phyloP scores from a whole-genome alignment of 2,888 invertebrate species.

The Nesidiocoris tenuis region DNA sequence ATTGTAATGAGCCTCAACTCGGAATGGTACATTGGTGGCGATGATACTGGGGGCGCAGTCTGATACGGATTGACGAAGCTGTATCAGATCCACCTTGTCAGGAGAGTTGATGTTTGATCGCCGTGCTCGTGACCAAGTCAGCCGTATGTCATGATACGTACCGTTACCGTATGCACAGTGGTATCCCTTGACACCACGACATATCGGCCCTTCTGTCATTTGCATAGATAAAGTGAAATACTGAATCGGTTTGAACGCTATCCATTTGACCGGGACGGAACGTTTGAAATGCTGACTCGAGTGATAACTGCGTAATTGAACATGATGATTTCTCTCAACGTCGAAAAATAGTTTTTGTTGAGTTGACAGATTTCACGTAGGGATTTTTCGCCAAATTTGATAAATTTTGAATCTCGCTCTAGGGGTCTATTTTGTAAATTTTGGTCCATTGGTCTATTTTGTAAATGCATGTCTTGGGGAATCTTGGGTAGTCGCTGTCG shows the following conservation, averaged over 20 bases:
- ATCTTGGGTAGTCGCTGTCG: no score
- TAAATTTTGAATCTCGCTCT: no score
- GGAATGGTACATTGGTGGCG: neutral
- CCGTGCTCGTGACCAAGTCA: conserved; percentile 12
- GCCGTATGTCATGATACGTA: conserved; percentile 24
- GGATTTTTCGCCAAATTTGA: no score
- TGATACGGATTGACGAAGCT: conserved; percentile 24
- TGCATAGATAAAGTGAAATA: neutral
- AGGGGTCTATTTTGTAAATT: no score
- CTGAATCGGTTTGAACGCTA: neutral
- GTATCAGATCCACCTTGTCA: conserved; percentile 20
- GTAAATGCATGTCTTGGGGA: no score
- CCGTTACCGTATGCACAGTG: neutral
- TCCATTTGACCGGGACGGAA: neutral
- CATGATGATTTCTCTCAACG: no score
- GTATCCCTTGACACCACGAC: neutral
- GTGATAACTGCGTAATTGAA: no score
- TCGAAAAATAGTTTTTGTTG: no score
- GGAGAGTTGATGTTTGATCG: conserved; percentile 17
- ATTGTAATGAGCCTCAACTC: conserved; percentile 29
- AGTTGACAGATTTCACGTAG: no score
- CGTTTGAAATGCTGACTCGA: no score
- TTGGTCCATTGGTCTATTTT: no score
- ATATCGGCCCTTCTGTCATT: neutral
- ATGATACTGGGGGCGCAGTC: neutral